Evolutionary conservation across 2,888 invertebrate species (phyloP).

Genomic region (Eupelmus urozonus): DNA sequence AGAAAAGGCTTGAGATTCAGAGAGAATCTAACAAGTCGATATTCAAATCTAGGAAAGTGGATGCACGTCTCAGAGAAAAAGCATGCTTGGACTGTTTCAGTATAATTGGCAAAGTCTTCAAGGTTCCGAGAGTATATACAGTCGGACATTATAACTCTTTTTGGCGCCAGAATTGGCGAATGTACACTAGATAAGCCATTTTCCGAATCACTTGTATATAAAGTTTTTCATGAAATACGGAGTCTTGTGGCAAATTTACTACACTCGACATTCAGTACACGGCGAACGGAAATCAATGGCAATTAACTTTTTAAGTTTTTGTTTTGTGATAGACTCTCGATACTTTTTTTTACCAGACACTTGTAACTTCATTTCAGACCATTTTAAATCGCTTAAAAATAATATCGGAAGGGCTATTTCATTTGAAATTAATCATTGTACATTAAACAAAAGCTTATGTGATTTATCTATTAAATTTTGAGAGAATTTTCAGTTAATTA

Average conservation of each 20-base stretch:
- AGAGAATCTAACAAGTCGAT: neutral
- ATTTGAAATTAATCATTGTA: too few relatives aligned
- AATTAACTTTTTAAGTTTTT: slow-evolving; percentile 17
- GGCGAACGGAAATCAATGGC: slow-evolving; percentile 17
- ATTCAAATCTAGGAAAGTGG: slow-evolving; percentile 37
- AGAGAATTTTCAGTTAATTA: too few relatives aligned
- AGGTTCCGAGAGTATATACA: slow-evolving; percentile 26
- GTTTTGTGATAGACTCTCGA: slow-evolving; percentile 14
- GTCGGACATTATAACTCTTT: slow-evolving; percentile 41
- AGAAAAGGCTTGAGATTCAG: neutral
- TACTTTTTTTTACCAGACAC: too few relatives aligned
- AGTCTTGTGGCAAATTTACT: neutral
- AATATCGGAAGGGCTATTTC: too few relatives aligned
- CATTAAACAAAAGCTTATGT: too few relatives aligned
- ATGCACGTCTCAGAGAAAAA: neutral
- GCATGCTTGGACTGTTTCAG: slow-evolving; percentile 2
- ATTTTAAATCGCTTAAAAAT: too few relatives aligned
- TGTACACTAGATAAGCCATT: slow-evolving; percentile 7
- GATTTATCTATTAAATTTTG: too few relatives aligned
- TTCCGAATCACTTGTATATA: neutral
- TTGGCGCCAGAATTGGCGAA: slow-evolving; percentile 46
- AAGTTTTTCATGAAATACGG: neutral
- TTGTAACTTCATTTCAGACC: too few relatives aligned
- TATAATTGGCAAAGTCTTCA: slow-evolving; percentile 48
- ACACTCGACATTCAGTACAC: neutral